Evolutionary conservation across 1,140 invertebrate species (phyloP), one percentile per base, ranked within the genome.

Genomic region (Drosophila santomea): DNA sequence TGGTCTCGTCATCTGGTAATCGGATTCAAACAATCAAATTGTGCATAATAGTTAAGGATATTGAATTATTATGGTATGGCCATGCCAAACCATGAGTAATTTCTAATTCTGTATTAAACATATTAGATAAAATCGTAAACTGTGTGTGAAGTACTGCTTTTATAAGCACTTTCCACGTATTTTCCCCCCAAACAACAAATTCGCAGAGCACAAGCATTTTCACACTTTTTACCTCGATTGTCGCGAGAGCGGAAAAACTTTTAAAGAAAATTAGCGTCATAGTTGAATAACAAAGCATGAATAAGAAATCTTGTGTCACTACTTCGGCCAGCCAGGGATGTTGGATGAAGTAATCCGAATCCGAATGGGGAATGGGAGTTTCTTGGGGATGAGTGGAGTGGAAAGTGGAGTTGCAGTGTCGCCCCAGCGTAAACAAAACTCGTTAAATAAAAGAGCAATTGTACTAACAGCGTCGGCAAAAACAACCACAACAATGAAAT

Each of bases 371-470:
- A 28, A 32, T 32, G 32, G 48, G 59, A 11, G 4, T 41, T 14
- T 25, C 35, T 11, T 11, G 44, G 28, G 28, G 36, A 35, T 25
- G 51, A 2, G 58, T n/a, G 17, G 44, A n/a, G n/a, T 17, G 25
- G 25, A 58, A 76, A 56, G 64, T 58, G 44, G 66, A 58, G 68
- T 71, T 72, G 66, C 68, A 71, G 63, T 79, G 66, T 75, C 82
- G 74, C 69, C 52, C 60, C 48, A 71, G 61, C 80, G 84, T 89
- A 90, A 90, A 90, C 85, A 90, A 90, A 90, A 90, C 86, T 90
- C 85, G 85, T 90, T 90, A 90, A 89, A 90, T 90, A 90, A 90
- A 90, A 90, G 85, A 90, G 89, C 85, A 90, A 90, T 90, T 90
- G 85, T 86, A 90, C 78, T 81, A 86, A 80, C 62, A 80, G 73